Conservation (phyloP, 2,888 invertebrate species). For the Helicoverpa assulta region DNA sequence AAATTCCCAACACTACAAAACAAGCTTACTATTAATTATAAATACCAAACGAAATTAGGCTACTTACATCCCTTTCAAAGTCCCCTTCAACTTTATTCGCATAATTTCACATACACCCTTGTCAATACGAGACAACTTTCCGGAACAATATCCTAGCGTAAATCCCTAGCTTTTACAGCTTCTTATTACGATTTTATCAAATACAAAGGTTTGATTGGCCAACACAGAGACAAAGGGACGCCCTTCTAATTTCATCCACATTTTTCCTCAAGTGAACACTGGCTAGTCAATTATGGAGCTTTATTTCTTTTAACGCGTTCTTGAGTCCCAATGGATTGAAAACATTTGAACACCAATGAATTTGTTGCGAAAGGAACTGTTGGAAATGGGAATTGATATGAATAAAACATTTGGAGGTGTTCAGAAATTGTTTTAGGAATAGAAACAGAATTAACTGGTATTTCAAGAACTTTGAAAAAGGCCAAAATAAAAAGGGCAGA, state of each 20-base stretch:
- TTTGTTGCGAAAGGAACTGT: conserved; percentile 34
- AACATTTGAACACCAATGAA: conserved; percentile 54
- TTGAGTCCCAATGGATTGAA: conserved; percentile 54
- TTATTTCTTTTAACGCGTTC: conserved; percentile 66
- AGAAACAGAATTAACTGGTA: not conserved
- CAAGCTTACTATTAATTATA: conserved; percentile 23
- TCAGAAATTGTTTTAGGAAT: not conserved
- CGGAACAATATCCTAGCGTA: conserved; percentile 19
- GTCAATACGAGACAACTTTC: conserved; percentile 21
- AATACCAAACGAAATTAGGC: conserved; percentile 31
- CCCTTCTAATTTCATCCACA: conserved; percentile 40
- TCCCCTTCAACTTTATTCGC: conserved; percentile 21
- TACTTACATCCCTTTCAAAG: conserved; percentile 15
- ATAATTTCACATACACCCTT: conserved; percentile 32
- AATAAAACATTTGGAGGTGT: conserved; percentile 1
- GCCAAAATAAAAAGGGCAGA: not conserved
- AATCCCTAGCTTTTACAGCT: conserved; percentile 31
- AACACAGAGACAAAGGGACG: conserved; percentile 46
- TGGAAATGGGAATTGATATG: conserved; percentile 16
- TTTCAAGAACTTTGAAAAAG: not conserved
- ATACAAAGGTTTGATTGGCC: conserved; percentile 61
- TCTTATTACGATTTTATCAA: conserved; percentile 38
- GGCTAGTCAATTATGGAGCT: conserved; percentile 63
- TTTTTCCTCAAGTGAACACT: conserved; percentile 48
- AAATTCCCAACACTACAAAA: conserved; percentile 6